Evolutionary conservation across 2,113 vertebrate genomes (phyloP).

Genomic region (Atractosteus spatula): DNA sequence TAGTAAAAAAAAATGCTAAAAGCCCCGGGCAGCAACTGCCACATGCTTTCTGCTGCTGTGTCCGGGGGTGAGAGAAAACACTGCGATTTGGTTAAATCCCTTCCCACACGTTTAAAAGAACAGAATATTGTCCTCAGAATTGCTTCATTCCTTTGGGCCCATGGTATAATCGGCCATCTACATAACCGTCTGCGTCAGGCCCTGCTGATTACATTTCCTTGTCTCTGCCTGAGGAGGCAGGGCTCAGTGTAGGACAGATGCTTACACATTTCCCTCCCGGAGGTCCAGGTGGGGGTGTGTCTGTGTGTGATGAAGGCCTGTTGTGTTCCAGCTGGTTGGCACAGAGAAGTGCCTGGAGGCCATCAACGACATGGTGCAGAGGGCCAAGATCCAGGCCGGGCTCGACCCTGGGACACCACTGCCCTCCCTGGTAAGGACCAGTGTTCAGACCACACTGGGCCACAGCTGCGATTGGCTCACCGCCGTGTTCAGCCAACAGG

Average conservation of each 20-base stretch:
- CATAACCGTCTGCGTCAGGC: too few relatives aligned
- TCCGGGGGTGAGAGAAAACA: neutral
- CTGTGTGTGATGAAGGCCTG: conserved; percentile 8
- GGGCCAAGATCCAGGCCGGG: conserved; percentile 76
- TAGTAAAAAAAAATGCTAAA: too few relatives aligned
- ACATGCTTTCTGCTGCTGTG: neutral
- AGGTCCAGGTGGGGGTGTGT: neutral
- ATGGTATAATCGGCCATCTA: too few relatives aligned
- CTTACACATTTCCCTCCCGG: neutral
- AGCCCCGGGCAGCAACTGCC: too few relatives aligned
- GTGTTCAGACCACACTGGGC: too few relatives aligned
- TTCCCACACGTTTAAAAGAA: too few relatives aligned
- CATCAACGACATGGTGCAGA: conserved; percentile 82
- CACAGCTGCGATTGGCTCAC: too few relatives aligned
- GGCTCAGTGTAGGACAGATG: neutral
- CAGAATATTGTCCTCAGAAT: too few relatives aligned
- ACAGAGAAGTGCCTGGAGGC: conserved; percentile 73
- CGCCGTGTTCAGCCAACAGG: too few relatives aligned
- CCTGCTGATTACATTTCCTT: too few relatives aligned
- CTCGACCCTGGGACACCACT: conserved; percentile 66
- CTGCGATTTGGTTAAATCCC: too few relatives aligned
- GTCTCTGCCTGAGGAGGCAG: neutral
- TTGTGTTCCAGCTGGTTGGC: conserved; percentile 73
- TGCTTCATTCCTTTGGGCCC: too few relatives aligned
- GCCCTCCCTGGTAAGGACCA: conserved; percentile 71